A percentile compares a stretch with the other conserved stretches of the same genome.
Evolutionary conservation across 2,888 invertebrate species (phyloP).

Genomic region (Halictus ligatus): DNA sequence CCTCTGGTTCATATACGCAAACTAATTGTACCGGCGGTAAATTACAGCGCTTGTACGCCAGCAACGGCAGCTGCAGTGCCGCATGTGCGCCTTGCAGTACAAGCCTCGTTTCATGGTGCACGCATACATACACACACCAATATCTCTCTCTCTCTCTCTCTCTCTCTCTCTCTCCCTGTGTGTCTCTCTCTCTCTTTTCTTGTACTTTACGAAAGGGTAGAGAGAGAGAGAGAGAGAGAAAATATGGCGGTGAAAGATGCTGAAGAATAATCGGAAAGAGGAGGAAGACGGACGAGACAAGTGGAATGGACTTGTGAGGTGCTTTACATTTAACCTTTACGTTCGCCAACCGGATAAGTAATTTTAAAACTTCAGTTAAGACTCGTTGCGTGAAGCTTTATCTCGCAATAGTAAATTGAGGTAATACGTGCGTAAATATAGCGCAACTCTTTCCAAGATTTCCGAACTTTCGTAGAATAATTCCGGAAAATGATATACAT

Average conservation of each 20-base stretch:
- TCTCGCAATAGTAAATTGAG: neutral
- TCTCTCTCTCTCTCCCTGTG: neutral
- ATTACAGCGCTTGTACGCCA: slow-evolving; percentile 76
- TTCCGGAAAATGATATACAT: no score
- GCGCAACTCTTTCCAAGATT: neutral
- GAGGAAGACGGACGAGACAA: neutral
- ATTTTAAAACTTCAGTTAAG: neutral
- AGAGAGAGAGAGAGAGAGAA: neutral
- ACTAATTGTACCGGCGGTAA: slow-evolving; percentile 78
- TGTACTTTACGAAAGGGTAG: neutral
- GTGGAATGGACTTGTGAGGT: neutral
- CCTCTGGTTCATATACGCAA: slow-evolving; percentile 76
- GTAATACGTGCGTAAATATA: neutral
- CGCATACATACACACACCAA: slow-evolving; percentile 18
- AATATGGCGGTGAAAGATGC: neutral
- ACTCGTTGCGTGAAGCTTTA: neutral
- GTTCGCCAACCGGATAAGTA: neutral
- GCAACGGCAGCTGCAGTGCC: slow-evolving; percentile 75
- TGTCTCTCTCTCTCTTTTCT: neutral
- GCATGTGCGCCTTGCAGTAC: slow-evolving; percentile 69
- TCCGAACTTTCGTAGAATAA: neutral
- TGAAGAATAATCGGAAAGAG: neutral
- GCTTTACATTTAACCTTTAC: neutral
- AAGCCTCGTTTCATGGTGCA: slow-evolving; percentile 65
- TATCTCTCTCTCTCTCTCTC: neutral